Evolutionary conservation across 2,888 invertebrate species (phyloP).

Genomic region (Coelopa pilipes): DNA sequence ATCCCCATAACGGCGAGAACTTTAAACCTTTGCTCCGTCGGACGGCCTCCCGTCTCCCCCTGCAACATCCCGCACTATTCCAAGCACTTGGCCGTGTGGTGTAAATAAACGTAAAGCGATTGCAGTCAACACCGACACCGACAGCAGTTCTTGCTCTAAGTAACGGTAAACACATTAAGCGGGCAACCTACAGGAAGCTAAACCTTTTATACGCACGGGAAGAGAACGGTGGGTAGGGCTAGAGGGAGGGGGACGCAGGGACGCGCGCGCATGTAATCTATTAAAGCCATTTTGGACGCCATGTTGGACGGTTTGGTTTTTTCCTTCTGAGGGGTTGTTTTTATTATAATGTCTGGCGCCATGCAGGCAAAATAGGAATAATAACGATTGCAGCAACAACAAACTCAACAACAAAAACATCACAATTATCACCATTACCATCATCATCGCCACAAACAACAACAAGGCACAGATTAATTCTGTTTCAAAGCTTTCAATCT

Average conservation of each 20-base stretch:
- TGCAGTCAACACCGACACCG: neutral
- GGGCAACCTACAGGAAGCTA: neutral
- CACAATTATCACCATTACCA: neutral
- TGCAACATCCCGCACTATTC: neutral
- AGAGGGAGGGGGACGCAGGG: too few species aligned
- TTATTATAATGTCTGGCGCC: too few species aligned
- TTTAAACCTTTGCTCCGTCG: neutral
- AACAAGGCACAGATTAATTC: too few species aligned
- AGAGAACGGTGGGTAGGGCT: too few species aligned
- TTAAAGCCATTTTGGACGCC: slow-evolving; percentile 13
- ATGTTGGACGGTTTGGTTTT: neutral
- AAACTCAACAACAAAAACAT: neutral
- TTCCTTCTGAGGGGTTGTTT: neutral
- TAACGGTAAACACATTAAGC: slow-evolving; percentile 13
- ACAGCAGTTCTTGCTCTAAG: neutral
- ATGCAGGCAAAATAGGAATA: too few species aligned
- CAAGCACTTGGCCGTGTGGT: neutral
- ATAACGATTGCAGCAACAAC: neutral
- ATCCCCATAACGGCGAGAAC: neutral
- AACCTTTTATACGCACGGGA: neutral
- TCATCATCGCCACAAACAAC: neutral
- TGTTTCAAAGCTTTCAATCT: slow-evolving; percentile 4
- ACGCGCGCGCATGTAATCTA: neutral
- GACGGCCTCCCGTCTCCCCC: neutral
- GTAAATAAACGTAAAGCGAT: too few species aligned